Evolutionary conservation across 1,140 invertebrate genomes (phyloP).

Genomic region (Ruditapes philippinarum): DNA sequence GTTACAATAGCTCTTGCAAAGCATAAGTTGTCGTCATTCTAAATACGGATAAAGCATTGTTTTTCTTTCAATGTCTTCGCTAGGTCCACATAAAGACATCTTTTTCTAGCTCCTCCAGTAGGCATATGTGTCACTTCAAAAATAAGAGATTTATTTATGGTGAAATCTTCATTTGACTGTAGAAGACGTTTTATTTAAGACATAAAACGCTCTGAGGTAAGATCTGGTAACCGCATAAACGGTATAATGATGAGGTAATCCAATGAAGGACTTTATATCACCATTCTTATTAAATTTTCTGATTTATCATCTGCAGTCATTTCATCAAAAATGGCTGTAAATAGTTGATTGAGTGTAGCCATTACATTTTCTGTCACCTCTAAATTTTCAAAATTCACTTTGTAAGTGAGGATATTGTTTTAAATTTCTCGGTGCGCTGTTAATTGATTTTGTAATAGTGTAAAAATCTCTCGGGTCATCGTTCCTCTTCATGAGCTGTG

Average conservation of each 20-base stretch:
- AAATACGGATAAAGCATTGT: constrained; percentile 53
- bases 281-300: not conserved
- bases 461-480: constrained; percentile 11
- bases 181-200: not conserved
- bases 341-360: not conserved
- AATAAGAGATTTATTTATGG: constrained; percentile 38
- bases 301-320: not conserved
- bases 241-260: constrained; percentile 29
- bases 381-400: not conserved
- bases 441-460: constrained; percentile 5
- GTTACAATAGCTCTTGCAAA: constrained; percentile 64
- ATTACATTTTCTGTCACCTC: constrained; percentile 29
- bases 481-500: not conserved
- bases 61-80: constrained; percentile 40
- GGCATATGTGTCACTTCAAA: constrained; percentile 56
- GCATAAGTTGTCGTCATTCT: constrained; percentile 64
- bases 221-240: not conserved
- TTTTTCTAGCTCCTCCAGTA: constrained; percentile 34
- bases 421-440: constrained; percentile 9
- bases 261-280: constrained; percentile 14
- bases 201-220: constrained; percentile 26
- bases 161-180: constrained; percentile 64
- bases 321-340: not conserved
- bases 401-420: constrained; percentile 21
- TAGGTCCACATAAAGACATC: constrained; percentile 47